Evolutionary conservation across 2,888 invertebrate species (phyloP), one percentile per base, ranked within the genome.

Genomic region (Colostygia pectinataria): DNA sequence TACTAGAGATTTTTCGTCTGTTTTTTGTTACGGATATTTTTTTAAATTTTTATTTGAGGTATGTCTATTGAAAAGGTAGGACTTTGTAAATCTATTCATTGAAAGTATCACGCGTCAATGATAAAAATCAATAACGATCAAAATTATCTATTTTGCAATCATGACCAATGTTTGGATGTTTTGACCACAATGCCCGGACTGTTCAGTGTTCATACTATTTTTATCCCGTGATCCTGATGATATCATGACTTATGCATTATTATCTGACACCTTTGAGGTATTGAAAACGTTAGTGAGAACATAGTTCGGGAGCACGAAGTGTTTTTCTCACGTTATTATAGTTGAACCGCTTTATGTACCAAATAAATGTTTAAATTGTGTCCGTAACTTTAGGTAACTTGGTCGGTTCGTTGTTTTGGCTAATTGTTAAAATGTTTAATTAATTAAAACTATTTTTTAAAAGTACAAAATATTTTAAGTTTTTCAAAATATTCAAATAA

Each of bases 141-240:
- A 47, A 44, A 14, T 53, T 53, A 47, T 53, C 49, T 44, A 0
- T 34, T 18, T 23, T 9, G 60, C 45, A 62, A 71, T 76, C 57
- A 44, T 52, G 40, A 44, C 55, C 59, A 57, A 64, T 78, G 69
- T 80, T 80, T 77, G 69, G 55, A 66, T 72, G 69, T 75, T 77
- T 72, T 75, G 79, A 83, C 84, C 83, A 68, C 82, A 74, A 61
- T 74, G 77, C 81, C 83, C 81, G 66, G 80, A 74, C 18, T 4
- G 18, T 61, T 60, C 43, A 34, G 36, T 68, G 4, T 61, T 62
- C 59, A 61, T 65, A 63, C 62, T 69, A 63, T 71, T 66, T 66
- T 66, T 51, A 49, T 13, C 47, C 45, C 33, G 46, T 58, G 52
- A 36, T 58, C 57, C 23, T 44, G 74, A 80, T 79, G 53, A 65